Conservation (phyloP, 2,113 vertebrate species). For the Sylvilagus bachmani region DNA sequence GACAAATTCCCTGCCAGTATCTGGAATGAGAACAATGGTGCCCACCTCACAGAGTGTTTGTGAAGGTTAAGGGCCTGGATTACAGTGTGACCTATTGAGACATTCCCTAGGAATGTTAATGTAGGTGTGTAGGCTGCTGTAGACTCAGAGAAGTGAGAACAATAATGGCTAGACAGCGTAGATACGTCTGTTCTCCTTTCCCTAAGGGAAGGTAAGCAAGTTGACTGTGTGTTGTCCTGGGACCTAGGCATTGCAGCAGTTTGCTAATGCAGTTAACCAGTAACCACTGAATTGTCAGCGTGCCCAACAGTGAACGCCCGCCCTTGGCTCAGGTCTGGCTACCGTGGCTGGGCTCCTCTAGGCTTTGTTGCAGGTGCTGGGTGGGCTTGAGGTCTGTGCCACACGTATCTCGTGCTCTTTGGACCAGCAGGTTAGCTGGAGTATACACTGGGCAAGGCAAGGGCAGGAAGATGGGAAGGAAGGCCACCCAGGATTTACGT, state of each 20-base stretch:
- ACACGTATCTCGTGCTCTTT: not conserved
- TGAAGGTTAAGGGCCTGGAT: not conserved
- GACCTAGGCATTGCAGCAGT: not conserved
- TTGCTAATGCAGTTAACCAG: not conserved
- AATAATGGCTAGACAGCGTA: not conserved
- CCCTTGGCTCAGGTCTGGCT: not conserved
- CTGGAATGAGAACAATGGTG: not conserved
- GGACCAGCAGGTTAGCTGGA: not conserved
- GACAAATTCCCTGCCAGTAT: not conserved
- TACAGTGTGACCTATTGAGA: not conserved
- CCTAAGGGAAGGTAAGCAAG: not conserved
- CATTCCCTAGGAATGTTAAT: not conserved
- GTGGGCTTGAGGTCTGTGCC: not conserved
- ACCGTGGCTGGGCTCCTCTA: not conserved
- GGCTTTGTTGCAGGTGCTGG: not conserved
- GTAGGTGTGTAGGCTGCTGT: not conserved
- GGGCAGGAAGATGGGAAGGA: not conserved
- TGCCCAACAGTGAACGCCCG: not conserved
- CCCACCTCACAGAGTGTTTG: not conserved
- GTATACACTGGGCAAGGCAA: not conserved
- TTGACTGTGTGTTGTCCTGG: not conserved
- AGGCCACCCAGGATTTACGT: not conserved
- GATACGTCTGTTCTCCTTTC: not conserved
- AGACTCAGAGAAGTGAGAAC: not conserved
- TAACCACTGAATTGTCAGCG: not conserved